These are phyloP conservation scores for Brachynemurus nebulosus DNA, from an alignment of 2,888 invertebrate species.

Conservation along the genomic window DNA sequence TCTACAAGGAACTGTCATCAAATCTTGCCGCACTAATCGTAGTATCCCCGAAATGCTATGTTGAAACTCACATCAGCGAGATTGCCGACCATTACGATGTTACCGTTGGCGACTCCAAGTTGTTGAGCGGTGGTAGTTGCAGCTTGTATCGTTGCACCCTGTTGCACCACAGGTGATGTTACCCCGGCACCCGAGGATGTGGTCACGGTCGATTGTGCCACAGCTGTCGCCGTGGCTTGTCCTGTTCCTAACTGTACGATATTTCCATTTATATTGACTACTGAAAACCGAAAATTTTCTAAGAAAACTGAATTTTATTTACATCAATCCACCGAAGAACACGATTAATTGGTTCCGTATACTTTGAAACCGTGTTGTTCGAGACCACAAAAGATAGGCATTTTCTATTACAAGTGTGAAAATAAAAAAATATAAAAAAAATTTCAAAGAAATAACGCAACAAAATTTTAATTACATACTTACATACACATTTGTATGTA, in stretches of 20 bases:
- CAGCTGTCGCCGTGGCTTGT: constrained; percentile 31
- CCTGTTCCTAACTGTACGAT: constrained; percentile 48
- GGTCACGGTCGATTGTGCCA: constrained; percentile 26
- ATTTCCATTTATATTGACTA: constrained; percentile 64
- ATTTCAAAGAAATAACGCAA: too few relatives aligned
- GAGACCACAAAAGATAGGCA: too few relatives aligned
- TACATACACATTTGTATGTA: too few relatives aligned
- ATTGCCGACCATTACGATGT: constrained; percentile 59
- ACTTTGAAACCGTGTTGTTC: too few relatives aligned
- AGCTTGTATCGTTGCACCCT: constrained; percentile 30
- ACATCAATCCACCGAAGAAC: too few relatives aligned
- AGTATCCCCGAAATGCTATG: too few relatives aligned
- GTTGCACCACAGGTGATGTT: constrained; percentile 31
- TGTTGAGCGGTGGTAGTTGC: constrained; percentile 35
- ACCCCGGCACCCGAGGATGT: constrained; percentile 27
- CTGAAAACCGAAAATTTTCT: constrained; percentile 37
- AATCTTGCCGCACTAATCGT: too few relatives aligned
- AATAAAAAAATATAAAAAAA: too few relatives aligned
- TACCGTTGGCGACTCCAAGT: constrained; percentile 49
- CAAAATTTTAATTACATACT: too few relatives aligned
- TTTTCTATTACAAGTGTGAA: too few relatives aligned
- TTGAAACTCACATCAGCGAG: constrained; percentile 27
- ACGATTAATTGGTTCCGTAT: too few relatives aligned
- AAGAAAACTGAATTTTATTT: not conserved
- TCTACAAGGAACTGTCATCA: too few relatives aligned